phyloP scores from a whole-genome alignment of 1,140 invertebrate species.

The Lasaia peninsularis region DNA sequence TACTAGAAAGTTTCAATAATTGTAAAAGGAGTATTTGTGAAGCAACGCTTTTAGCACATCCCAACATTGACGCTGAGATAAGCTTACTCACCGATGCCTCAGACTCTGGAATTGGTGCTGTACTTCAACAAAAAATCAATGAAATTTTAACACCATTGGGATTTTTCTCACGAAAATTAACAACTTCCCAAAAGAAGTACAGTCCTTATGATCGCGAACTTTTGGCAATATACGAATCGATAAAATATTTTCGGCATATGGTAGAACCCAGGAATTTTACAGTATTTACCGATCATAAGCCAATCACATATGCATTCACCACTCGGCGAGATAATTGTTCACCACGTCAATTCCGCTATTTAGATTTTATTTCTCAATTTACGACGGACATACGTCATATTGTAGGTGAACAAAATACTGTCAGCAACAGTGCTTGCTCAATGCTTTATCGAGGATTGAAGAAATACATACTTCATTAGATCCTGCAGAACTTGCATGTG shows the following conservation, averaged over 20 bases:
- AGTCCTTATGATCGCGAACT: slow-evolving; percentile 26
- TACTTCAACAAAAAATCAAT: slow-evolving; percentile 12
- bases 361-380: slow-evolving; percentile 3
- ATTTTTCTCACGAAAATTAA: slow-evolving; percentile 24
- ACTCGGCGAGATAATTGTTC: neutral
- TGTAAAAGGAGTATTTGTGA: neutral
- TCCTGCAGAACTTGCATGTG: neutral
- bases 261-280: slow-evolving; percentile 14
- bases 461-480: neutral
- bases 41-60: slow-evolving; percentile 12
- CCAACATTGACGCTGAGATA: neutral
- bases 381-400: slow-evolving; percentile 3
- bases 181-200: slow-evolving; percentile 20
- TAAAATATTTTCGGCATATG: slow-evolving; percentile 27
- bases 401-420: neutral
- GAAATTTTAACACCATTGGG: slow-evolving; percentile 27
- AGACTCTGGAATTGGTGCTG: neutral
- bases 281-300: slow-evolving; percentile 15
- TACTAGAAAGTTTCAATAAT: neutral
- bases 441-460: neutral
- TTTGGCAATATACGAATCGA: slow-evolving; percentile 25
- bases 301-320: neutral
- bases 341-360: neutral
- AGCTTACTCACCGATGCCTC: slow-evolving; percentile 22
- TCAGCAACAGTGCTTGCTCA: too few species aligned